These are phyloP conservation scores for Eumeta japonica DNA, from an alignment of 1,140 invertebrate genomes.

Conservation along the genomic window DNA sequence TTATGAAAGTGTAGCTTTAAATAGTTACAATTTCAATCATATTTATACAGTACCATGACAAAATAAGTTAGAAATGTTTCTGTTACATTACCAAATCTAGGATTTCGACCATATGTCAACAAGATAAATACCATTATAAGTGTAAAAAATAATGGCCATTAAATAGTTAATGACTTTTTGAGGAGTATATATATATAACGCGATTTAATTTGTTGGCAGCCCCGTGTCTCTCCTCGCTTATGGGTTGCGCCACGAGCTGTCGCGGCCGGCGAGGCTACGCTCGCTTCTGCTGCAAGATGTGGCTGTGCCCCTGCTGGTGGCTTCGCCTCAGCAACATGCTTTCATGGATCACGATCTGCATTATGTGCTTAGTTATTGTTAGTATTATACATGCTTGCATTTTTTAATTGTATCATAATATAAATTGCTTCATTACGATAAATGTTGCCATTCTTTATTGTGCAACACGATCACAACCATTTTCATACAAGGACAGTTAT, in stretches of 20 bases:
- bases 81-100: too few relatives aligned
- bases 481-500: too few relatives aligned
- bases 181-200: conserved; percentile 3
- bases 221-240: conserved; percentile 27
- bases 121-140: too few relatives aligned
- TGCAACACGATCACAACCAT: too few relatives aligned
- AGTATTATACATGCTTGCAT: conserved; percentile 10
- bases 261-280: conserved; percentile 27
- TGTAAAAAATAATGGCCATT: too few relatives aligned
- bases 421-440: neutral
- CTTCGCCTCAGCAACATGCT: conserved; percentile 16
- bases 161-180: too few relatives aligned
- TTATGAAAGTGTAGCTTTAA: too few relatives aligned
- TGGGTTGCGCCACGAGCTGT: conserved; percentile 13
- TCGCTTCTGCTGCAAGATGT: conserved; percentile 24
- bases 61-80: too few relatives aligned
- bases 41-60: too few relatives aligned
- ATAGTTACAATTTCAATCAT: too few relatives aligned
- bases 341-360: conserved; percentile 33
- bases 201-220: conserved; percentile 14
- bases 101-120: too few relatives aligned
- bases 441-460: too few relatives aligned
- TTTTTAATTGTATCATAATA: conserved; percentile 1
- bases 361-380: conserved; percentile 27
- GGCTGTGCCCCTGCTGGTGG: conserved; percentile 21